A percentile compares a stretch with the other conserved stretches of the same genome.
phyloP scores from a whole-genome alignment of 1,140 invertebrate species.

The Cotesia chilonis region DNA sequence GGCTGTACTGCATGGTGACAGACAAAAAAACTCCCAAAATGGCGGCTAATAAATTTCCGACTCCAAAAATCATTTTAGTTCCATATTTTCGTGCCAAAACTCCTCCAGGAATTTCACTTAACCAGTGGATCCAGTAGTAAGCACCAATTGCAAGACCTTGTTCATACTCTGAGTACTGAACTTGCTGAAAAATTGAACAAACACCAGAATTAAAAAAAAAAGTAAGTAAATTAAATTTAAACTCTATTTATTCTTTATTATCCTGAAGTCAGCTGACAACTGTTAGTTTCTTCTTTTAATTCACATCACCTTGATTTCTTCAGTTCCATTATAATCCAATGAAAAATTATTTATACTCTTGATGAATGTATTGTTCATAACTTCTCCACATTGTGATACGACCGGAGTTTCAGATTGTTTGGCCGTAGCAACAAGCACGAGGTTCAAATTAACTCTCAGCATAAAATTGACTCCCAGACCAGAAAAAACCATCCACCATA shows the following conservation, averaged over 20 bases:
- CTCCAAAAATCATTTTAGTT: constrained; percentile 72
- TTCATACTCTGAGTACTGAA: constrained; percentile 55
- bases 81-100: constrained; percentile 71
- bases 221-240: neutral
- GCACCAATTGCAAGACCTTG: constrained; percentile 72
- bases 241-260: neutral
- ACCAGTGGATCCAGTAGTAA: constrained; percentile 75
- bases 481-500: constrained; percentile 75
- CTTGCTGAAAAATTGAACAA: constrained; percentile 61
- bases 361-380: neutral
- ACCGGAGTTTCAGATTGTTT: constrained; percentile 18
- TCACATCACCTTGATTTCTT: neutral
- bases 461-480: constrained; percentile 83
- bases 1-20: constrained; percentile 66
- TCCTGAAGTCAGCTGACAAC: too few species aligned
- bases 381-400: neutral
- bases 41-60: constrained; percentile 72
- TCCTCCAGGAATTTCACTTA: constrained; percentile 76
- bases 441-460: constrained; percentile 82
- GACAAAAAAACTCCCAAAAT: constrained; percentile 74
- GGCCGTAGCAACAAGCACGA: constrained; percentile 87
- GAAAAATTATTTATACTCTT: neutral
- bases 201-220: constrained; percentile 3
- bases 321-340: neutral
- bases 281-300: neutral